These are phyloP conservation scores for Cyclophora albipunctata DNA, from an alignment of 2,888 invertebrate genomes.

Conservation along the genomic window DNA sequence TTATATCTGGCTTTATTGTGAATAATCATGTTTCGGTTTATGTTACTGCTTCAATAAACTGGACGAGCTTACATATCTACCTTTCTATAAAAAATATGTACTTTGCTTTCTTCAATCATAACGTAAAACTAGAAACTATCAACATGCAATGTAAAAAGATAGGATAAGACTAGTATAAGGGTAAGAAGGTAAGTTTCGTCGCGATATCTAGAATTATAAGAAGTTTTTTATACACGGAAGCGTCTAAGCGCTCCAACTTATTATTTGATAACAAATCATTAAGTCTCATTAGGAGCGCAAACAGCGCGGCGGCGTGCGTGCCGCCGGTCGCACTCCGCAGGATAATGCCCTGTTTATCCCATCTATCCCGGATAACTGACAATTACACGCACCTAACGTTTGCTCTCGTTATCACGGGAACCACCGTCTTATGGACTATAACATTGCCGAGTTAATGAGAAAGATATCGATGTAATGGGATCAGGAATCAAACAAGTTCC, in stretches of 20 bases:
- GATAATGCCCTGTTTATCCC: background rate
- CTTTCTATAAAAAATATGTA: too few relatives aligned
- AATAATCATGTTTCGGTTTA: constrained; percentile 13
- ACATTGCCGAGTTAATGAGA: too few relatives aligned
- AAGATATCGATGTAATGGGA: background rate
- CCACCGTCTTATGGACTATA: too few relatives aligned
- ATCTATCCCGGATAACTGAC: background rate
- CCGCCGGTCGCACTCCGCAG: constrained; percentile 1
- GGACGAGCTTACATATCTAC: too few relatives aligned
- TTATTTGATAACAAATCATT: constrained; percentile 4
- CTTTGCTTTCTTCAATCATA: too few relatives aligned
- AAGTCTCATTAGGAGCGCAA: constrained; percentile 6
- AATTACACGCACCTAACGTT: background rate
- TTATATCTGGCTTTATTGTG: constrained; percentile 12
- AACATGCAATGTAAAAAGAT: too few relatives aligned
- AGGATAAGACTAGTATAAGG: too few relatives aligned
- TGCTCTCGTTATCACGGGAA: background rate
- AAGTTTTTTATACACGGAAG: too few relatives aligned
- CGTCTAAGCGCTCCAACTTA: background rate
- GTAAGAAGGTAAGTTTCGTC: too few relatives aligned
- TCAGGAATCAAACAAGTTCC: background rate
- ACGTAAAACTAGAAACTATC: too few relatives aligned
- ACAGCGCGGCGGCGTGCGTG: constrained; percentile 8
- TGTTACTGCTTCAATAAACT: background rate
- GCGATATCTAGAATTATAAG: too few relatives aligned